Conservation (phyloP, 2,888 invertebrate genomes). For the Chymomyza caudatula region DNA sequence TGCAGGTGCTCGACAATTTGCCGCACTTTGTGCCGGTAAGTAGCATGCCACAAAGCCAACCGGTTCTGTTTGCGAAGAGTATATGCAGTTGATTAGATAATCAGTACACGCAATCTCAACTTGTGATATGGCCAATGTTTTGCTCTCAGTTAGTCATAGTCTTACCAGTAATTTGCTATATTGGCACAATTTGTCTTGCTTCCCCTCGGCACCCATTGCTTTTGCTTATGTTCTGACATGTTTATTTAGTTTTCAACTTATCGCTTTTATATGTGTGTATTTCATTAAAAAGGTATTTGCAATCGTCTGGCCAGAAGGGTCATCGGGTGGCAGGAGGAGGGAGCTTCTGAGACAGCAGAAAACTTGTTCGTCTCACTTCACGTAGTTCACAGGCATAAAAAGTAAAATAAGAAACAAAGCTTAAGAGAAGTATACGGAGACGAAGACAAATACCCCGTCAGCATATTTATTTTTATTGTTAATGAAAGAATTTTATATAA, state of each 20-base stretch:
- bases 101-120: constrained; percentile 15
- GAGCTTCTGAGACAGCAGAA: too few relatives aligned
- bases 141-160: constrained; percentile 25
- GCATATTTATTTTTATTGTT: constrained; percentile 38
- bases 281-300: constrained; percentile 71
- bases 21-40: constrained; percentile 95
- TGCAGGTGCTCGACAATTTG: constrained; percentile 95
- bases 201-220: not conserved
- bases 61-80: not conserved
- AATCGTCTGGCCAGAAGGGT: constrained; percentile 43
- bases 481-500: constrained; percentile 63
- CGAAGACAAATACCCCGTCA: constrained; percentile 1
- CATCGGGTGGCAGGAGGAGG: not conserved
- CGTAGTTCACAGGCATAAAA: not conserved
- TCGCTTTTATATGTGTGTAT: constrained; percentile 44
- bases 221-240: constrained; percentile 22
- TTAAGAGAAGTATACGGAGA: constrained; percentile 1
- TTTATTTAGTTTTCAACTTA: constrained; percentile 51
- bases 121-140: not conserved
- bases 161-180: not conserved
- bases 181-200: not conserved
- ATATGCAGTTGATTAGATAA: constrained; percentile 26
- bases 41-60: constrained; percentile 15
- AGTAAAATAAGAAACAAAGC: not conserved
- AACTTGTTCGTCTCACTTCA: constrained; percentile 56